Evolutionary conservation across 2,113 vertebrate genomes (phyloP).

Genomic region (Megaceryle maxima): DNA sequence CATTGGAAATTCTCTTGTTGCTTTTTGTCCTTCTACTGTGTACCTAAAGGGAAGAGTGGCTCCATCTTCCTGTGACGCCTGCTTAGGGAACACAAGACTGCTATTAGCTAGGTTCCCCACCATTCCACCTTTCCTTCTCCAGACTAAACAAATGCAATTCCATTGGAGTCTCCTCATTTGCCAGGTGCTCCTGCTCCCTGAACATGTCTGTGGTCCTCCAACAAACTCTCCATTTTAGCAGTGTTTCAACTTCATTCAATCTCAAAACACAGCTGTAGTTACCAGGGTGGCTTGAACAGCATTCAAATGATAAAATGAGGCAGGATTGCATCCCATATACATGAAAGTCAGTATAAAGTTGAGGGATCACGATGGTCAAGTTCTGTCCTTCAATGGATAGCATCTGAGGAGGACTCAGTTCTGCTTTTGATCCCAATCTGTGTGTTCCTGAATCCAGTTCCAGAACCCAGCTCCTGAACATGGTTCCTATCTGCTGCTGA

Average conservation of each 20-base stretch:
- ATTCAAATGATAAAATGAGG: background rate
- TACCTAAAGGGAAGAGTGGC: background rate
- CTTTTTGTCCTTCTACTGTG: background rate
- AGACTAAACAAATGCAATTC: background rate
- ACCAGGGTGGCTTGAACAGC: background rate
- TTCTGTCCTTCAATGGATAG: no score
- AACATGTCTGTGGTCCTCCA: background rate
- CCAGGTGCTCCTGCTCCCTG: background rate
- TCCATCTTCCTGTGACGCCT: background rate
- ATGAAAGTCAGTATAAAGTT: no score
- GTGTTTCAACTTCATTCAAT: background rate
- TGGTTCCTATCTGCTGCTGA: no score
- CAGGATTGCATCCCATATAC: background rate
- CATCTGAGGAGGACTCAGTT: no score
- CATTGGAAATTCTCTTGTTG: background rate
- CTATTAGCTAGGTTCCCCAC: background rate
- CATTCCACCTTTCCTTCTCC: background rate
- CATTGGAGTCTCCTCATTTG: background rate
- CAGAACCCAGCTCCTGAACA: no score
- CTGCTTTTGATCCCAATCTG: no score
- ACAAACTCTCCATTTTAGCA: background rate
- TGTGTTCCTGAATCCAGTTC: no score
- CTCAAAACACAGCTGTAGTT: background rate
- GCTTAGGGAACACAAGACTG: background rate
- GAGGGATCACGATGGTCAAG: no score